phyloP scores from a whole-genome alignment of 2,888 invertebrate species.

The Osedax fenrisi region DNA sequence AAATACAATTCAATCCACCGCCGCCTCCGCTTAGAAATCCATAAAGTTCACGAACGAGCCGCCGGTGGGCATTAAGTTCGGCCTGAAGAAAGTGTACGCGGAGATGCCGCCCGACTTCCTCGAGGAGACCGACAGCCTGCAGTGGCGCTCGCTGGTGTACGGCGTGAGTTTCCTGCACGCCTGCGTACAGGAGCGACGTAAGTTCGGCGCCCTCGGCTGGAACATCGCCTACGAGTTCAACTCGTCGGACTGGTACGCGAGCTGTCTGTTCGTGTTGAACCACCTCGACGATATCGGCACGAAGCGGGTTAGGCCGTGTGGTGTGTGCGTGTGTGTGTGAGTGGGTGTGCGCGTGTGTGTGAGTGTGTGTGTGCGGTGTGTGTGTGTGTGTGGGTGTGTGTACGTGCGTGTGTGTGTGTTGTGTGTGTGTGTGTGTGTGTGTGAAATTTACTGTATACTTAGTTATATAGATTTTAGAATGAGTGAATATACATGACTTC shows the following conservation, averaged over 20 bases:
- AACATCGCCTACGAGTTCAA: constrained; percentile 85
- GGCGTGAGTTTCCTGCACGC: constrained; percentile 74
- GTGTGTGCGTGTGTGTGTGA: no score
- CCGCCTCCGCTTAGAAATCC: constrained; percentile 54
- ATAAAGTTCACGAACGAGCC: constrained; percentile 81
- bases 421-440: no score
- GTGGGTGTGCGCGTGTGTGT: no score
- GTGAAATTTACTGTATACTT: no score
- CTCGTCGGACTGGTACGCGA: constrained; percentile 73
- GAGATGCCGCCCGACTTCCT: constrained; percentile 72
- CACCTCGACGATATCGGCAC: constrained; percentile 70
- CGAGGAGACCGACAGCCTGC: constrained; percentile 67
- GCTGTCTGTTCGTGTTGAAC: constrained; percentile 72
- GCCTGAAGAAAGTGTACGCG: constrained; percentile 67
- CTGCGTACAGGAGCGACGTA: constrained; percentile 73
- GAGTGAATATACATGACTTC: no score
- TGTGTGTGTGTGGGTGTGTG: no score
- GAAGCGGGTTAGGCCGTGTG: constrained; percentile 57
- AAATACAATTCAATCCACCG: neutral
- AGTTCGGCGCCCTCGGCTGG: constrained; percentile 83
- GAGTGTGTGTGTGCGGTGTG: no score
- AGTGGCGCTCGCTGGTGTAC: constrained; percentile 71
- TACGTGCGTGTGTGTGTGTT: no score
- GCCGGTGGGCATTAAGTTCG: constrained; percentile 72
- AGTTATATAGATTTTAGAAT: no score